These are phyloP conservation scores for Catocala sponsa DNA, from an alignment of 2,888 invertebrate genomes.

Conservation along the genomic window DNA sequence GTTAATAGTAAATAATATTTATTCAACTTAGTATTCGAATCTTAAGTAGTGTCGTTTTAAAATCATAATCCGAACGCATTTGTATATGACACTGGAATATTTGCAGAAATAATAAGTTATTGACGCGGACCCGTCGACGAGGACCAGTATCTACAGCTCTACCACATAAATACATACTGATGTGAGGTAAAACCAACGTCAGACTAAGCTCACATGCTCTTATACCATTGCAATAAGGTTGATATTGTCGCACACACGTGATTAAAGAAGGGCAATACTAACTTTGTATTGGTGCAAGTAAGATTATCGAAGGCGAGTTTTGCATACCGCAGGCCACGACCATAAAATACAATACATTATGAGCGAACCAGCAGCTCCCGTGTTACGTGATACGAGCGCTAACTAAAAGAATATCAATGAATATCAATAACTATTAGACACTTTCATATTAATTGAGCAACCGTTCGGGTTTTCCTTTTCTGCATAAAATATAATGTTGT, in stretches of 20 bases:
- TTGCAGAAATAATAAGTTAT: constrained; percentile 77
- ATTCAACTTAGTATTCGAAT: constrained; percentile 35
- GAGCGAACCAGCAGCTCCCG: constrained; percentile 76
- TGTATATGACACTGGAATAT: constrained; percentile 73
- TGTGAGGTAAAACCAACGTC: constrained; percentile 25
- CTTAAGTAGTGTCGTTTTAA: constrained; percentile 48
- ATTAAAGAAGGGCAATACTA: constrained; percentile 58
- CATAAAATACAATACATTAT: constrained; percentile 83
- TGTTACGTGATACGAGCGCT: constrained; percentile 75
- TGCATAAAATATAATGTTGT: constrained; percentile 40
- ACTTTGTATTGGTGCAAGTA: constrained; percentile 66
- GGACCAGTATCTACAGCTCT: constrained; percentile 64
- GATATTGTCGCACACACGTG: constrained; percentile 41
- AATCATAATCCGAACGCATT: constrained; percentile 65
- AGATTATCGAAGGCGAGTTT: constrained; percentile 82
- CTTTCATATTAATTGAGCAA: constrained; percentile 67
- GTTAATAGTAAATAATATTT: constrained; percentile 24
- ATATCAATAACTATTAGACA: constrained; percentile 63
- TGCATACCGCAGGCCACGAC: constrained; percentile 81
- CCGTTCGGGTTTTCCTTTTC: constrained; percentile 50
- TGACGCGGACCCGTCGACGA: constrained; percentile 63
- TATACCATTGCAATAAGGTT: constrained; percentile 46
- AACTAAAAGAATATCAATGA: constrained; percentile 73
- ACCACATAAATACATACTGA: constrained; percentile 60
- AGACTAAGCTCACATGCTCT: constrained; percentile 21